Evolutionary conservation across 2,888 invertebrate genomes (phyloP), one percentile per base, ranked within the genome.

Genomic region (Dione vanillae): DNA sequence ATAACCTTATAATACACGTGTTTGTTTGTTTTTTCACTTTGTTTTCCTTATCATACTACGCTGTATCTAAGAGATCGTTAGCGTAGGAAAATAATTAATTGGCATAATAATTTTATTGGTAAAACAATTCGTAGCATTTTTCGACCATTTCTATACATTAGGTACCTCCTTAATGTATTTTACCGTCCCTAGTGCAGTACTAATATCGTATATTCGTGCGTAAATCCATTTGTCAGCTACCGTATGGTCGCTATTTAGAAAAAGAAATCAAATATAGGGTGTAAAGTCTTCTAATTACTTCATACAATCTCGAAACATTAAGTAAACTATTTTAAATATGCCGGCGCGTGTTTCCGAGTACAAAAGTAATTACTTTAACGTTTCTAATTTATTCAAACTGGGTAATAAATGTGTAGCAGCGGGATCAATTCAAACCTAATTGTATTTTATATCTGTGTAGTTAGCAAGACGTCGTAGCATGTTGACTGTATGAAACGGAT

Each of bases 1-100:
- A 20, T 43, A n/a, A 43, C 59, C 59, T 59, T 59, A 43, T 59
- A 43, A 27, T n/a, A 27, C 43, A 43, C 59, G 35, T 59, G 59
- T 43, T 54, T 37, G 35, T n/a, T 43, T 41, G 43, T 27, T 59
- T 19, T 45, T n/a, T 43, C 14, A 61, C n/a, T 41, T 20, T 27
- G 0, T 47, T 47, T 47, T 47, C n/a, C 14, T 14, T n/a, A 27
- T 43, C 11, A 11, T 12, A 19, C 10, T 20, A 2, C 9, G 8
- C 19, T 58, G 0, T 19, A 2, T 40, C 41, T 11, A 16, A 2
- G 2, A 8, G 12, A 5, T 3, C 19, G 2, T 5, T 45, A 27
- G 5, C 27, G 27, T 27, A 27, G 5, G 2, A 27, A 27, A 27
- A 27, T n/a, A n/a, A n/a, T n/a, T n/a, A n/a, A n/a, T n/a, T n/a